These are phyloP conservation scores for Scaptomyza cyrtandrae DNA, from an alignment of 2,888 invertebrate species.

Conservation along the genomic window DNA sequence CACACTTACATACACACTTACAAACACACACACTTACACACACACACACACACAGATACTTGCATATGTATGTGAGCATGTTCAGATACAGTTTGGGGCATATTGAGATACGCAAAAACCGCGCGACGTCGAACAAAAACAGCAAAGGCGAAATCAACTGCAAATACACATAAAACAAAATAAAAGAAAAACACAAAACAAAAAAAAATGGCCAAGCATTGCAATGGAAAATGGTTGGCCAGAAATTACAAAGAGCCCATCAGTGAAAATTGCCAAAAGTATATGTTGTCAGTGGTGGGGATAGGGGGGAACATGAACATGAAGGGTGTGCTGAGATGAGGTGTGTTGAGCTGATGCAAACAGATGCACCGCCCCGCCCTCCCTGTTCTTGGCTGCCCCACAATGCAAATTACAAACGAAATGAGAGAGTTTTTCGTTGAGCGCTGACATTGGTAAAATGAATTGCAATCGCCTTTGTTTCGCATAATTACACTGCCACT, in stretches of 20 bases:
- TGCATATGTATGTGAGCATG: not conserved
- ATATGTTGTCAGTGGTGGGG: constrained; percentile 9
- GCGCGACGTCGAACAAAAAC: constrained; percentile 47
- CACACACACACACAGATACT: constrained; percentile 5
- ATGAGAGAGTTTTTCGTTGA: constrained; percentile 62
- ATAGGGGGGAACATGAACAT: not conserved
- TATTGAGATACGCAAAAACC: constrained; percentile 57
- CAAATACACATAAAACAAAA: constrained; percentile 38
- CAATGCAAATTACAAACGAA: constrained; percentile 74
- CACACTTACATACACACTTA: constrained; percentile 36
- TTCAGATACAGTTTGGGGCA: constrained; percentile 26
- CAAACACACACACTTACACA: constrained; percentile 2
- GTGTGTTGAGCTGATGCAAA: not conserved
- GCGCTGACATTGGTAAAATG: constrained; percentile 51
- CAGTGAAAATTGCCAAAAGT: constrained; percentile 55
- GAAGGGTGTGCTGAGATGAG: no score
- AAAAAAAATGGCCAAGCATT: constrained; percentile 69
- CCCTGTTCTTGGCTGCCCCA: not conserved
- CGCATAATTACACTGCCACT: constrained; percentile 23
- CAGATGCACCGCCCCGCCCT: not conserved
- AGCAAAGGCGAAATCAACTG: constrained; percentile 63
- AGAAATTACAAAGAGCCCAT: constrained; percentile 73
- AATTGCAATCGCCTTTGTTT: constrained; percentile 62
- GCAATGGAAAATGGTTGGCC: constrained; percentile 76
- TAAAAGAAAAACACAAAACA: constrained; percentile 59